phyloP scores from a whole-genome alignment of 1,140 invertebrate genomes.

The Trachymyrmex cornetzi region DNA sequence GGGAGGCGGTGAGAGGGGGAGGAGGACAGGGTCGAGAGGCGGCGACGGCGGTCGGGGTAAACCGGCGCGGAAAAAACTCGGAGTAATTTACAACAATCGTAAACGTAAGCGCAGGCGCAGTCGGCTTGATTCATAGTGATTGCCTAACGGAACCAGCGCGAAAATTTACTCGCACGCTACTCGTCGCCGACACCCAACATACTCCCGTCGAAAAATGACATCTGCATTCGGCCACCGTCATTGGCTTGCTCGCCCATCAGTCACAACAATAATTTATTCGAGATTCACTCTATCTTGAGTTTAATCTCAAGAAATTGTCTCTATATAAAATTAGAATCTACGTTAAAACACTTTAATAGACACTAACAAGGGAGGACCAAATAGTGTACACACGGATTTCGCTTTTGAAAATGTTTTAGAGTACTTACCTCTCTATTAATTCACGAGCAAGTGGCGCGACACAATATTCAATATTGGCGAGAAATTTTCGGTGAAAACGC shows the following conservation, averaged over 20 bases:
- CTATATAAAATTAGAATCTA: neutral
- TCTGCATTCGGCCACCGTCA: constrained; percentile 46
- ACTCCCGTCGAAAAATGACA: constrained; percentile 60
- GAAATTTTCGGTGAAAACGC: no score
- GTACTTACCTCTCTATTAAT: no score
- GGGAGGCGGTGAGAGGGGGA: neutral
- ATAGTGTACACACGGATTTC: no score
- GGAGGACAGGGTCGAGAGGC: constrained; percentile 38
- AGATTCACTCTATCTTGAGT: neutral
- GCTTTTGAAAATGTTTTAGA: no score
- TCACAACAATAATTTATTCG: constrained; percentile 30
- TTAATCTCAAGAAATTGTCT: neutral
- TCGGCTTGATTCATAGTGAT: constrained; percentile 79
- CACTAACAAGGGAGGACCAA: neutral
- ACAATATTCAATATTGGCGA: no score
- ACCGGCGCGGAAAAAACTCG: constrained; percentile 68
- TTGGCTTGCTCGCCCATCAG: neutral
- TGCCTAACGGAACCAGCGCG: constrained; percentile 78
- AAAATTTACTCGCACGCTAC: constrained; percentile 75
- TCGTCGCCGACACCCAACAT: constrained; percentile 36
- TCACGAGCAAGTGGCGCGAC: no score
- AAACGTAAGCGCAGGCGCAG: constrained; percentile 76
- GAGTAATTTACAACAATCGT: constrained; percentile 80
- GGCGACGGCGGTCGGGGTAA: constrained; percentile 41
- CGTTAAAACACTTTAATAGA: neutral